Evolutionary conservation across 2,888 invertebrate species (phyloP).

Genomic region (Tetramorium bicarinatum): DNA sequence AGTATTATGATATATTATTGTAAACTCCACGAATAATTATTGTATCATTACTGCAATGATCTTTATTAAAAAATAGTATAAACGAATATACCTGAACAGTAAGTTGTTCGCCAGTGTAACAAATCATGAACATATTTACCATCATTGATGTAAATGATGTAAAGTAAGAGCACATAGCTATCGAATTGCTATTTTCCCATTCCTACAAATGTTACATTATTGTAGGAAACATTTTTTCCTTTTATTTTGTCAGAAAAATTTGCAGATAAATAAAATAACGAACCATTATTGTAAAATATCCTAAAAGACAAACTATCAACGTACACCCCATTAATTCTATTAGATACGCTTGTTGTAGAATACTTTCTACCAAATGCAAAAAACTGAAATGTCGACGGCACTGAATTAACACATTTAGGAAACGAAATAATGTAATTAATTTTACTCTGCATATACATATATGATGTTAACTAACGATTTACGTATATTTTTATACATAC

Average conservation of each 20-base stretch:
- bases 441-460: not conserved
- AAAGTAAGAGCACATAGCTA: no score
- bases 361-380: conserved; percentile 46
- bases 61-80: not conserved
- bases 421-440: not conserved
- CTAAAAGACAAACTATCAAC: conserved; percentile 79
- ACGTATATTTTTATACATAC: no score
- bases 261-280: conserved; percentile 7
- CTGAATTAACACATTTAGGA: not conserved
- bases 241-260: not conserved
- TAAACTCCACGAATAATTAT: no score
- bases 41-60: not conserved
- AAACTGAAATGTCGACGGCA: conserved; percentile 39
- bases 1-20: not conserved
- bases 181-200: no score
- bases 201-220: no score
- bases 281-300: conserved; percentile 80
- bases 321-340: conserved; percentile 76
- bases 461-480: not conserved
- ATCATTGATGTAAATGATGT: no score
- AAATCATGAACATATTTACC: no score
- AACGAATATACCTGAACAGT: conserved; percentile 40
- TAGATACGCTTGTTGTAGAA: conserved; percentile 27
- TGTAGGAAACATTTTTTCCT: no score
- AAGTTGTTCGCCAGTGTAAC: no score